Percentiles rank a stretch among this genome's conserved stretches.
Conservation (phyloP, 2,888 invertebrate genomes). For the Melieria omissa region DNA sequence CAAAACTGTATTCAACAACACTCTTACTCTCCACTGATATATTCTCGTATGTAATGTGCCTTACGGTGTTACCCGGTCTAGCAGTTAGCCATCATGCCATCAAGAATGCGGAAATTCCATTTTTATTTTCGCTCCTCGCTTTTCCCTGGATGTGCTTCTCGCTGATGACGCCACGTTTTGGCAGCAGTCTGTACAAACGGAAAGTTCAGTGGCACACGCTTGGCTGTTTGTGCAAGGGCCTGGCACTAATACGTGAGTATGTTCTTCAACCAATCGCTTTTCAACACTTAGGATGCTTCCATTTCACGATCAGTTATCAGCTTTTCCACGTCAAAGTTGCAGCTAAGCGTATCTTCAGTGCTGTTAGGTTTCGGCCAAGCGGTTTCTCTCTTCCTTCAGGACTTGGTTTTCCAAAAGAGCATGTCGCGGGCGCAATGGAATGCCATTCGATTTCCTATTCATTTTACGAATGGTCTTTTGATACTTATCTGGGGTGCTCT, state of each 20-base stretch:
- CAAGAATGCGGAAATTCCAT: slow-evolving; percentile 66
- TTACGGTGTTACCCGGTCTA: slow-evolving; percentile 63
- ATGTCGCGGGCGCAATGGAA: slow-evolving; percentile 64
- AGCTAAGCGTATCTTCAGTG: slow-evolving; percentile 64
- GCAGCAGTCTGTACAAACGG: slow-evolving; percentile 59
- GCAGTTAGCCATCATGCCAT: slow-evolving; percentile 63
- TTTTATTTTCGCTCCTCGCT: slow-evolving; percentile 65
- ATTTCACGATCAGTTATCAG: slow-evolving; percentile 57
- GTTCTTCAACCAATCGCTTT: neutral
- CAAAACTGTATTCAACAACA: slow-evolving; percentile 63
- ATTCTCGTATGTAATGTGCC: slow-evolving; percentile 66
- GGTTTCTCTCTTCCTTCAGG: slow-evolving; percentile 64
- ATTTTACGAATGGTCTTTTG: slow-evolving; percentile 63
- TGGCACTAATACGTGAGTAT: slow-evolving; percentile 62
- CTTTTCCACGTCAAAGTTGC: slow-evolving; percentile 63
- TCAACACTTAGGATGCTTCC: neutral
- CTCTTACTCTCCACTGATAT: slow-evolving; percentile 62
- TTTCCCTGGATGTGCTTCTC: slow-evolving; percentile 67
- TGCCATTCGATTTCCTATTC: slow-evolving; percentile 61
- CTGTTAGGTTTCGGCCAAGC: slow-evolving; percentile 65
- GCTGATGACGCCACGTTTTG: slow-evolving; percentile 66
- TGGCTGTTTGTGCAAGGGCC: slow-evolving; percentile 62
- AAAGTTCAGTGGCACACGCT: slow-evolving; percentile 64
- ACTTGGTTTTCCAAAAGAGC: slow-evolving; percentile 63
- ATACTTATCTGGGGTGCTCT: slow-evolving; percentile 63